phyloP scores from a whole-genome alignment of 2,797 vertebrate genomes.

The Gymnopithys bicolor region DNA sequence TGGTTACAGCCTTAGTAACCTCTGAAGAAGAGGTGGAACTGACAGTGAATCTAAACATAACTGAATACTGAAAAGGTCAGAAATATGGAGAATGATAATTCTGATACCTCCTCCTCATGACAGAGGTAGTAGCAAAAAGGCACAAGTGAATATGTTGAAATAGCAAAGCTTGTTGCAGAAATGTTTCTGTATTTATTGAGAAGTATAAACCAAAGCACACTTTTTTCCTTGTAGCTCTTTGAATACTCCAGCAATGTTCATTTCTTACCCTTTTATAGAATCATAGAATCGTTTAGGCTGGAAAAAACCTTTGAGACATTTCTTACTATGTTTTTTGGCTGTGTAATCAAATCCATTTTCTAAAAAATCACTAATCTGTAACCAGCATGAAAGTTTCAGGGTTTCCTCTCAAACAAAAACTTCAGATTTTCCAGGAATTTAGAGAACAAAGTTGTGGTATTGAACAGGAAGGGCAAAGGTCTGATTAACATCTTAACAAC shows the following conservation, averaged over 20 bases:
- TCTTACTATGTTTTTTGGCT: not conserved
- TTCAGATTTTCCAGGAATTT: not conserved
- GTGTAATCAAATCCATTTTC: not conserved
- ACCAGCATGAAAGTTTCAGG: not conserved
- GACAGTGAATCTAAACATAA: conserved; percentile 16
- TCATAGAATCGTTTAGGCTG: fast-evolving
- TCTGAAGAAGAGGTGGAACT: conserved; percentile 9
- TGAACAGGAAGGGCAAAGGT: not conserved
- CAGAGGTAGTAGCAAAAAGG: not conserved
- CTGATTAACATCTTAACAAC: conserved; percentile 57
- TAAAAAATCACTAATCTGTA: not conserved
- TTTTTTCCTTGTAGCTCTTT: not conserved
- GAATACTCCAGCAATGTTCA: not conserved
- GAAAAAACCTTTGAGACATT: not conserved
- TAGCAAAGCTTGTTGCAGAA: not conserved
- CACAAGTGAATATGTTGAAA: not conserved
- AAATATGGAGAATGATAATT: conserved; percentile 28
- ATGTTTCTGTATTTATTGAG: not conserved
- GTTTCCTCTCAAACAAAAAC: not conserved
- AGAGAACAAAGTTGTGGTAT: not conserved
- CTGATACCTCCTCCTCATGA: not conserved
- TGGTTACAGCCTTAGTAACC: conserved; percentile 28
- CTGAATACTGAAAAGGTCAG: conserved; percentile 39
- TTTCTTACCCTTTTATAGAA: not conserved
- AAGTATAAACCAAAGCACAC: not conserved